Percentiles rank a stretch among this genome's conserved stretches.
Conservation (phyloP, 2,113 vertebrate species). For the Sylvicapra grimmia region DNA sequence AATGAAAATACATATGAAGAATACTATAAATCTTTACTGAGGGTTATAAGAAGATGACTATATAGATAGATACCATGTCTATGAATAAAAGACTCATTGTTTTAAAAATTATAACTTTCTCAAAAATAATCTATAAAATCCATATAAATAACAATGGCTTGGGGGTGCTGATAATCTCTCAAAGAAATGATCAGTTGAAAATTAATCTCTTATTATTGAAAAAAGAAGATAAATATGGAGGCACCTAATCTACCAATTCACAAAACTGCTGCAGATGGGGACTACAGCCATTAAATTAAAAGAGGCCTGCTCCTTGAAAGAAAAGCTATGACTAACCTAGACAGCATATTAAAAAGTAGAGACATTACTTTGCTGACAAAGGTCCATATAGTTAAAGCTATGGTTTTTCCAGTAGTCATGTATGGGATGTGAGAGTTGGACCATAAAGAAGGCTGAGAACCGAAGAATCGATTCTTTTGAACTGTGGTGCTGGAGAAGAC, state of each 20-base stretch:
- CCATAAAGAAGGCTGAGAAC: neutral
- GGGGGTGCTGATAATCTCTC: neutral
- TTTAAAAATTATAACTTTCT: neutral
- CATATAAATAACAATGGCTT: neutral
- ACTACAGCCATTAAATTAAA: neutral
- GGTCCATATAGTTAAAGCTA: neutral
- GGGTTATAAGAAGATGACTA: neutral
- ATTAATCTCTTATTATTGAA: neutral
- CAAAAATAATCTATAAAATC: neutral
- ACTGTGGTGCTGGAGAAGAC: neutral
- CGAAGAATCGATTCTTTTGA: accelerated
- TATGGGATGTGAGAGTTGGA: neutral
- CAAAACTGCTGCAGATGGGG: neutral
- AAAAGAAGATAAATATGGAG: neutral
- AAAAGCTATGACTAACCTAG: neutral
- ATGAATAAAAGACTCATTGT: neutral
- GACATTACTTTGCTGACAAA: neutral
- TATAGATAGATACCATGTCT: neutral
- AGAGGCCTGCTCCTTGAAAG: neutral
- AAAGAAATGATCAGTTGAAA: neutral
- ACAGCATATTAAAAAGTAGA: neutral
- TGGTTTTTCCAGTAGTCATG: neutral
- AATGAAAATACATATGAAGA: neutral
- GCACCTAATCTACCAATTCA: neutral
- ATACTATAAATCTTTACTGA: neutral